Percentiles rank a stretch among this genome's conserved stretches.
phyloP scores from a whole-genome alignment of 2,888 invertebrate species.

The Masnerella sp. region DNA sequence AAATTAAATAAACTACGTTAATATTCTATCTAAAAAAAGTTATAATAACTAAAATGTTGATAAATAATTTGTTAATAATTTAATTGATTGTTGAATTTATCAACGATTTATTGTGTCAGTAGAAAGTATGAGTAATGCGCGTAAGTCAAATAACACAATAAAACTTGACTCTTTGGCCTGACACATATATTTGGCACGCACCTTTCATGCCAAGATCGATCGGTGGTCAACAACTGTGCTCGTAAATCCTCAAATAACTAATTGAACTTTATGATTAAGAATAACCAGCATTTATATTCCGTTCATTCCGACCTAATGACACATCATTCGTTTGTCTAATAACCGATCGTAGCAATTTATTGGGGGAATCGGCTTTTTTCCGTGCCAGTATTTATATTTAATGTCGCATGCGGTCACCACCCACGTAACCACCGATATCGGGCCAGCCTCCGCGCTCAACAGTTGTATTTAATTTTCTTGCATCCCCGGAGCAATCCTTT shows the following conservation, averaged over 20 bases:
- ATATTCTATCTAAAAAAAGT: too few species aligned
- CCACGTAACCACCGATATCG: slow-evolving; percentile 58
- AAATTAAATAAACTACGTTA: too few species aligned
- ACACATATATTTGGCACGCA: slow-evolving; percentile 46
- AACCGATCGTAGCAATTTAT: slow-evolving; percentile 23
- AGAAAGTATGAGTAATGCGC: too few species aligned
- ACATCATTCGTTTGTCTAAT: slow-evolving; percentile 63
- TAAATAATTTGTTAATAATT: too few species aligned
- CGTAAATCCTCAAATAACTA: slow-evolving; percentile 60
- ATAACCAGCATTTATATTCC: slow-evolving; percentile 15
- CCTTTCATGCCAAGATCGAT: slow-evolving; percentile 65
- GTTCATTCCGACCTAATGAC: slow-evolving; percentile 63
- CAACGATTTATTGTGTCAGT: too few species aligned
- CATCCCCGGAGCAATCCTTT: slow-evolving; percentile 59
- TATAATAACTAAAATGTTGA: neutral
- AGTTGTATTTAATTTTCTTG: slow-evolving; percentile 68
- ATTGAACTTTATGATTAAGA: slow-evolving; percentile 51
- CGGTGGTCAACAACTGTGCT: slow-evolving; percentile 64
- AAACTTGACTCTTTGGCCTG: slow-evolving; percentile 43
- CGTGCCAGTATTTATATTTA: slow-evolving; percentile 67
- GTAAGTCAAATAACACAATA: too few species aligned
- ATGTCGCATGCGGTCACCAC: slow-evolving; percentile 63
- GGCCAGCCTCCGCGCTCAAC: slow-evolving; percentile 60
- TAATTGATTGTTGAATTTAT: too few species aligned
- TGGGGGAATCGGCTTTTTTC: slow-evolving; percentile 41